phyloP scores from a whole-genome alignment of 2,113 vertebrate genomes.

The Syngnathus scovelli region DNA sequence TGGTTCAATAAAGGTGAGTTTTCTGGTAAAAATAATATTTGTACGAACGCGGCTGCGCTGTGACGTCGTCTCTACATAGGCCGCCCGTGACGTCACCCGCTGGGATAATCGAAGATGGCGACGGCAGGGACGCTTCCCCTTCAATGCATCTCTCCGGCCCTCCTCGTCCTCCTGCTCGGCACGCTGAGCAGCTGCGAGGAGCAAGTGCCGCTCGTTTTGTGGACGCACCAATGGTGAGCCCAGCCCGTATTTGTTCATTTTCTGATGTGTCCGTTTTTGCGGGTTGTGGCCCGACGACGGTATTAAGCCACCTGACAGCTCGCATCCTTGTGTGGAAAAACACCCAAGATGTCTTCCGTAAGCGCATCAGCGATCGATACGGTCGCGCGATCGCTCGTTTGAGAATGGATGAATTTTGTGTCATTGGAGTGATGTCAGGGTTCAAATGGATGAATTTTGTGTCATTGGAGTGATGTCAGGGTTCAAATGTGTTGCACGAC shows the following conservation, averaged over 20 bases:
- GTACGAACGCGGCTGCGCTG: background rate
- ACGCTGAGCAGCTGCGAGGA: background rate
- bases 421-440: background rate
- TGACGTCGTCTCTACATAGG: background rate
- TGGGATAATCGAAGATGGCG: conserved; percentile 11
- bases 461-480: background rate
- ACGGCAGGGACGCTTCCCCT: background rate
- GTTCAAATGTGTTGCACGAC: too few relatives aligned
- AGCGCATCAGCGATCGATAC: background rate
- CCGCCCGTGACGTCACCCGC: background rate
- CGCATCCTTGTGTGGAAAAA: background rate
- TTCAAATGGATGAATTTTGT: background rate
- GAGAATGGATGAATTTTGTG: background rate
- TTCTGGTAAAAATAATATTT: background rate
- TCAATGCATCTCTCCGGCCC: background rate
- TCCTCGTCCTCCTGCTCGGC: background rate
- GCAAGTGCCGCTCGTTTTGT: conserved; percentile 9
- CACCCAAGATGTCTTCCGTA: background rate
- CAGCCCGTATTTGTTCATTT: background rate
- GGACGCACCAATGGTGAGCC: conserved; percentile 6
- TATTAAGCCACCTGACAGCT: background rate
- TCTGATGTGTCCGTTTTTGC: background rate
- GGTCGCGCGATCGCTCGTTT: background rate
- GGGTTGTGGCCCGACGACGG: background rate
- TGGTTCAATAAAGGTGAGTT: too few relatives aligned